A percentile compares a stretch with the other conserved stretches of the same genome.
phyloP scores from a whole-genome alignment of 92 coral and sea anemone species.

The Ricordea florida region DNA sequence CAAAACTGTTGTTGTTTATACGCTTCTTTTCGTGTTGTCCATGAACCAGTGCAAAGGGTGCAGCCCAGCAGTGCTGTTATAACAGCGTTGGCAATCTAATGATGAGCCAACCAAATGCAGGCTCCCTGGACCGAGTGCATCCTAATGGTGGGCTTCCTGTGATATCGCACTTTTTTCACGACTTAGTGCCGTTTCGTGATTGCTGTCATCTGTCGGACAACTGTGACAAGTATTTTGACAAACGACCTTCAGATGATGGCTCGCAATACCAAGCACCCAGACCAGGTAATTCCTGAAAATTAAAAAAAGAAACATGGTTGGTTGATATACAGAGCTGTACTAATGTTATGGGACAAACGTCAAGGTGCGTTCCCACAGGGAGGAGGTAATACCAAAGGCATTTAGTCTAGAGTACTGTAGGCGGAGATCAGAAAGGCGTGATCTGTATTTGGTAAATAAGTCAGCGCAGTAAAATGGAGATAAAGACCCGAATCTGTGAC shows the following conservation, averaged over 20 bases:
- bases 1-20: not conserved
- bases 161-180: constrained; percentile 78
- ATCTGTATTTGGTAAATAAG: too few relatives aligned
- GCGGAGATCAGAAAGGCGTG: too few relatives aligned
- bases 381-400: too few relatives aligned
- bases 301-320: not conserved
- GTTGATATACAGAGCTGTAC: too few relatives aligned
- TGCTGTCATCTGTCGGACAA: constrained; percentile 64
- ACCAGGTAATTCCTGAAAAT: constrained; percentile 52
- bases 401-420: too few relatives aligned
- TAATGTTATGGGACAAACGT: not conserved
- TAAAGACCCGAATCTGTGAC: too few relatives aligned
- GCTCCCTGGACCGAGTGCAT: constrained; percentile 83
- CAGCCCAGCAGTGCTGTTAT: constrained; percentile 89
- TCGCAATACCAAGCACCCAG: constrained; percentile 75
- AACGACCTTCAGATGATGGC: constrained; percentile 89
- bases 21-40: not conserved
- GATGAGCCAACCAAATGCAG: constrained; percentile 70
- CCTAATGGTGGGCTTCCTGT: constrained; percentile 70
- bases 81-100: constrained; percentile 71
- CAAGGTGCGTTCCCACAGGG: too few relatives aligned
- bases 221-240: constrained; percentile 75
- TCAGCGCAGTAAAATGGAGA: too few relatives aligned
- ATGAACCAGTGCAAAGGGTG: constrained; percentile 62
- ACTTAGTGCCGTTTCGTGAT: constrained; percentile 78